A percentile compares a stretch with the other conserved stretches of the same genome.
phyloP scores from a whole-genome alignment of 2,113 vertebrate species.

The Sorex fumeus region DNA sequence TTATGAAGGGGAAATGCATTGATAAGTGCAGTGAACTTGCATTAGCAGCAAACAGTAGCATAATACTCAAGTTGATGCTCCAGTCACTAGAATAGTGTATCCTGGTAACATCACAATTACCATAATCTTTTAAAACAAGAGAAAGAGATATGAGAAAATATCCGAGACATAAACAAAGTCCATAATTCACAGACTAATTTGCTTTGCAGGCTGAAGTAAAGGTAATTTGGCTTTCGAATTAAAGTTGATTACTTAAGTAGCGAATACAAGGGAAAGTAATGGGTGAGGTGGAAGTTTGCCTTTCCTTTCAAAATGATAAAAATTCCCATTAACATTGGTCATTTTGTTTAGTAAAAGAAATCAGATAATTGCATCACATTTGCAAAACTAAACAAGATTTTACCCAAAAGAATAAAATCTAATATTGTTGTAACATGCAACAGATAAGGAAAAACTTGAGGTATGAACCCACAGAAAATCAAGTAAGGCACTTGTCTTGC shows the following conservation, averaged over 20 bases:
- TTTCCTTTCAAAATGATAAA: conserved; percentile 59
- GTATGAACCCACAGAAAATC: too few species aligned
- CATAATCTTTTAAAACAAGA: conserved; percentile 45
- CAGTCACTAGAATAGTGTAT: conserved; percentile 37
- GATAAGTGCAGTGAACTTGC: conserved; percentile 70
- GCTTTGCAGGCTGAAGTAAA: conserved; percentile 60
- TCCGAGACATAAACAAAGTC: conserved; percentile 50
- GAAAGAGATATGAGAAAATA: conserved; percentile 71
- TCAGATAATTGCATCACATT: conserved; percentile 55
- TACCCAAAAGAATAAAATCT: conserved; percentile 64
- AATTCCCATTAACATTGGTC: conserved; percentile 54
- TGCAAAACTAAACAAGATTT: conserved; percentile 64
- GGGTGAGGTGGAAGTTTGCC: conserved; percentile 40
- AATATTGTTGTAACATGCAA: conserved; percentile 65
- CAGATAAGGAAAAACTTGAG: conserved; percentile 54
- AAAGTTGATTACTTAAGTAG: conserved; percentile 56
- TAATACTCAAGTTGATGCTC: conserved; percentile 45
- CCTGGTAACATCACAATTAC: conserved; percentile 67
- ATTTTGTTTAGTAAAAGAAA: conserved; percentile 62
- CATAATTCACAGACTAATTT: conserved; percentile 69
- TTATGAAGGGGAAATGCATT: conserved; percentile 70
- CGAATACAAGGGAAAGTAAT: conserved; percentile 50
- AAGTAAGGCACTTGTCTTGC: too few species aligned
- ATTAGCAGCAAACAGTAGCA: conserved; percentile 58
- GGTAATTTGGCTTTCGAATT: conserved; percentile 62